A percentile compares a stretch with the other conserved stretches of the same genome.
phyloP scores from a whole-genome alignment of 1,140 invertebrate species.

The Drosophila parvula region DNA sequence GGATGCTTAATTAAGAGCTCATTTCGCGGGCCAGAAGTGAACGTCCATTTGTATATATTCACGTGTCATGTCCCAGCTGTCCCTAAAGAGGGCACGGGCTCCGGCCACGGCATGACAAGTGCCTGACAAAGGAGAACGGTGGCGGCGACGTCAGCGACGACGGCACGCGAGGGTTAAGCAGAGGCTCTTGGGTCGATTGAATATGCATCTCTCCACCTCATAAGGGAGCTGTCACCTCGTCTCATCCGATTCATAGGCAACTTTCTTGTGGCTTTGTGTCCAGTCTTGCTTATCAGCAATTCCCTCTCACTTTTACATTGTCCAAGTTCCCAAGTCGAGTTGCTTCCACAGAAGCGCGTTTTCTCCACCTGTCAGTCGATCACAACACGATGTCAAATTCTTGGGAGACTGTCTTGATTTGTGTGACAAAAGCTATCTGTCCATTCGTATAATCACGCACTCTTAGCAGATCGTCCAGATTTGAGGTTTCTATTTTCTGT shows the following conservation, averaged over 20 bases:
- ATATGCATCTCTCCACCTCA: conserved; percentile 25
- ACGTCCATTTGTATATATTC: conserved; percentile 52
- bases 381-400: conserved; percentile 52
- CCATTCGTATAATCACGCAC: conserved; percentile 60
- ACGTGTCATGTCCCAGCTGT: conserved; percentile 43
- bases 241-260: conserved; percentile 24
- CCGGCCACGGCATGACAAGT: conserved; percentile 25
- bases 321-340: conserved; percentile 6
- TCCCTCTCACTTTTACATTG: conserved; percentile 61
- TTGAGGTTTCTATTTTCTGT: not conserved
- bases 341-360: conserved; percentile 23
- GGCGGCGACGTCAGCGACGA: no score
- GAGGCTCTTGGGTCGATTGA: conserved; percentile 19
- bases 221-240: conserved; percentile 17
- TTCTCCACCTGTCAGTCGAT: conserved; percentile 36
- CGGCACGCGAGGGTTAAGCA: conserved; percentile 30
- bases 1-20: conserved; percentile 79
- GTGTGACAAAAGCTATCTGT: conserved; percentile 25
- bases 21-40: conserved; percentile 57
- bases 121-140: conserved; percentile 37
- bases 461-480: conserved; percentile 19
- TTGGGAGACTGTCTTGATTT: conserved; percentile 19
- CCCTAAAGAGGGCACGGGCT: conserved; percentile 32
- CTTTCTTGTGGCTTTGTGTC: conserved; percentile 38
- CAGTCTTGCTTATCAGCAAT: conserved; percentile 31